A percentile compares a stretch with the other conserved stretches of the same genome.
Evolutionary conservation across 2,888 invertebrate genomes (phyloP).

Genomic region (Poecilus cupreus): DNA sequence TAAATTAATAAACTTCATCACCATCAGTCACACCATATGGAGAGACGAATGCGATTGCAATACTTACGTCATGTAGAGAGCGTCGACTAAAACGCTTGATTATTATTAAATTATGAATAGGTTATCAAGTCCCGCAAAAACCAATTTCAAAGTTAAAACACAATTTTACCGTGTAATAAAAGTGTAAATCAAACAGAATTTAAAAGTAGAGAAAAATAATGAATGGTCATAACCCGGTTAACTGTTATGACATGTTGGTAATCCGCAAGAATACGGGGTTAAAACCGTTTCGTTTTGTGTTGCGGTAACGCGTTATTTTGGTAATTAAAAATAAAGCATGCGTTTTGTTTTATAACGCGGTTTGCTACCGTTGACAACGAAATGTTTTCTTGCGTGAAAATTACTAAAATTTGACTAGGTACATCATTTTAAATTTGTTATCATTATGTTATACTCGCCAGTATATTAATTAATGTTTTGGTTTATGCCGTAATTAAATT

Average conservation of each 20-base stretch:
- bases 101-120: constrained; percentile 34
- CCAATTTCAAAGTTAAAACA: constrained; percentile 37
- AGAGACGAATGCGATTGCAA: too few species aligned
- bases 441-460: background rate
- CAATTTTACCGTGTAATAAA: constrained; percentile 33
- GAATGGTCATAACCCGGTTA: constrained; percentile 42
- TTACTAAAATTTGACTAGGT: background rate
- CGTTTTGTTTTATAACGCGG: background rate
- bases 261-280: constrained; percentile 45
- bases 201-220: constrained; percentile 49
- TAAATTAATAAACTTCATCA: too few species aligned
- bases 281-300: constrained; percentile 7
- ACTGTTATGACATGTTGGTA: constrained; percentile 47
- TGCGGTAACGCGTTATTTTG: constrained; percentile 23
- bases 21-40: too few species aligned
- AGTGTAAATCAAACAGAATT: constrained; percentile 48
- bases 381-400: background rate
- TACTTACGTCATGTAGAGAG: background rate
- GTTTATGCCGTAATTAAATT: constrained; percentile 24
- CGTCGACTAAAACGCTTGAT: background rate
- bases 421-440: constrained; percentile 1
- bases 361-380: background rate
- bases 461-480: background rate
- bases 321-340: constrained; percentile 49
- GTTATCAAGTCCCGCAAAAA: constrained; percentile 12